Percentiles rank a stretch among this genome's conserved stretches.
Conservation (phyloP, 2,113 vertebrate genomes). For the Pelecanoides urinatrix region DNA sequence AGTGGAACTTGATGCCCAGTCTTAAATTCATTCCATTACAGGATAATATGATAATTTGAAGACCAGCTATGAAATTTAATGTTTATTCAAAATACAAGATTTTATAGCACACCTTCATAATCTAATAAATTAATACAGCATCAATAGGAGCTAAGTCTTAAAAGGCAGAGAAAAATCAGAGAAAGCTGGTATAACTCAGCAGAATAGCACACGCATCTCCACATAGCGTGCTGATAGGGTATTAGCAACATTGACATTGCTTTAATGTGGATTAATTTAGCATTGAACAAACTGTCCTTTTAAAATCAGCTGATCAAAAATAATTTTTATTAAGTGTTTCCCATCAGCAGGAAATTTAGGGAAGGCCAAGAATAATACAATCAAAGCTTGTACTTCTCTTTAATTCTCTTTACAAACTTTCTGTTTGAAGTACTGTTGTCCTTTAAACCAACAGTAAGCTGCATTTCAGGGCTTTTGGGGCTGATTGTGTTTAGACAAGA, state of each 20-base stretch:
- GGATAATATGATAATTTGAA: background rate
- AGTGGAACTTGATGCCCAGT: background rate
- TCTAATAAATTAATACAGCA: background rate
- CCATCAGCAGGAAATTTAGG: constrained; percentile 11
- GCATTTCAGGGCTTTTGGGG: background rate
- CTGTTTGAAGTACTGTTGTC: background rate
- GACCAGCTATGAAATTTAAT: background rate
- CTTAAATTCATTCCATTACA: background rate
- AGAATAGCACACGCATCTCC: background rate
- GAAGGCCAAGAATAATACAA: constrained; percentile 21
- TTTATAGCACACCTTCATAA: background rate
- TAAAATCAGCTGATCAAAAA: background rate
- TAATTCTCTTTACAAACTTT: background rate
- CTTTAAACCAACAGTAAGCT: background rate
- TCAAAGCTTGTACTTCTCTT: background rate
- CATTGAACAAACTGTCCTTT: background rate
- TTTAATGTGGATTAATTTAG: background rate
- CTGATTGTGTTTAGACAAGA: background rate
- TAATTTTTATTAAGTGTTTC: background rate
- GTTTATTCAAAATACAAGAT: background rate
- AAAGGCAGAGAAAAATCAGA: background rate
- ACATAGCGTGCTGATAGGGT: background rate
- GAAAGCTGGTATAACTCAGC: background rate
- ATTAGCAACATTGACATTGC: background rate
- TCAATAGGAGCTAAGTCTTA: background rate